Evolutionary conservation across 2,113 vertebrate genomes (phyloP).

Genomic region (Podilymbus podiceps): DNA sequence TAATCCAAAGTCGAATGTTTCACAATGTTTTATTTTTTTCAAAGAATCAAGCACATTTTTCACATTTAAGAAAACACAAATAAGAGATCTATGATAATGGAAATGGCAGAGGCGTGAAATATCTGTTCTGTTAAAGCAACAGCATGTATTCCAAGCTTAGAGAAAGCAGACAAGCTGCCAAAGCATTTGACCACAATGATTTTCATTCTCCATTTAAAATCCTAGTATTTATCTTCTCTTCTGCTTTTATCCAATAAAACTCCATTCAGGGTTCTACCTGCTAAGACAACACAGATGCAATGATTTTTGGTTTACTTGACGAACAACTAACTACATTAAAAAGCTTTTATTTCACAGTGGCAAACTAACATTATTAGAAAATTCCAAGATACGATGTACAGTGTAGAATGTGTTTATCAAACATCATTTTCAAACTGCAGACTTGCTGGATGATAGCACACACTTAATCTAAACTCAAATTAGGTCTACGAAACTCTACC

Average conservation of each 20-base stretch:
- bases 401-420: not conserved
- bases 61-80: conserved; percentile 2
- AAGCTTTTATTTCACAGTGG: not conserved
- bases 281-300: not conserved
- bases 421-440: not conserved
- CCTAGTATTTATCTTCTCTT: not conserved
- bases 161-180: not conserved
- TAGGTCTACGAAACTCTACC: not conserved
- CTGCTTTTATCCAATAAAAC: not conserved
- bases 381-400: not conserved
- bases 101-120: conserved; percentile 4
- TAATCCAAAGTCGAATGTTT: not conserved
- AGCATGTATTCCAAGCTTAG: not conserved
- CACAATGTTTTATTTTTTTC: not conserved
- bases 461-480: not conserved
- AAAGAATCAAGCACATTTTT: not conserved
- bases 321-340: not conserved
- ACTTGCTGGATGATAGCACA: not conserved
- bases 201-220: not conserved
- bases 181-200: not conserved
- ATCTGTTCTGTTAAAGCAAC: not conserved
- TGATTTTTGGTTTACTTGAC: not conserved
- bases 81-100: not conserved
- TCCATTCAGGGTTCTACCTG: not conserved
- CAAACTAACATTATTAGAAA: not conserved